Base-by-base conservation (phyloP, 1,140 invertebrate species). In the Drosophila murphyi region DNA sequence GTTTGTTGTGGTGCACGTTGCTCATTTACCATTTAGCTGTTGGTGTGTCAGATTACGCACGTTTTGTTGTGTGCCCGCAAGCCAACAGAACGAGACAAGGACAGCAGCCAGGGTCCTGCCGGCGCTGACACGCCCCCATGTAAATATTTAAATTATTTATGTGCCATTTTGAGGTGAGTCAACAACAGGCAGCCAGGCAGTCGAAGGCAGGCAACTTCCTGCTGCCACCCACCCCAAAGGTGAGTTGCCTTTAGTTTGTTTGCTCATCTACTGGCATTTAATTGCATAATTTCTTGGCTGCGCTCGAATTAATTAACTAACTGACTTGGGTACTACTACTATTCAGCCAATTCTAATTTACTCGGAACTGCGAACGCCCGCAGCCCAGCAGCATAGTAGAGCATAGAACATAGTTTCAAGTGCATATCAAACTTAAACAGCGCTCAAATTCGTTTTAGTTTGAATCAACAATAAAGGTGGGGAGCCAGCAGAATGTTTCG, bases 131-230 rank as follows among this genome's bases (percentile, higher is more conserved):
- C 63, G 55, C 50, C 48, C 47, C 54, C 52, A 72, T 78, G 80
- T 76, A 88, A 89, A 88, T 89, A 85, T 80, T 77, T 74, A 45
- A 80, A 81, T 82, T 89, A 85, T 88, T 88, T 89, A 88, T 88
- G 83, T 85, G 81, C 65, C 78, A 72, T 88, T 89, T 88, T 88
- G 55, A 77, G 77, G 65, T 80, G 47, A 78, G 67, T 70, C 71
- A 85, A 89, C 83, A 89, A 54, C 47, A 77, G 50, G 10, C 37
- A 29, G 10, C 3, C 32, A 3, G n/a, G 20, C 20, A 20, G 20
- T 20, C 20, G 20, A 20, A 20, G 20, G 20, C 20, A 20, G 20
- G 20, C 20, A 20, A 2, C 1, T 1, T 31, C 0, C 63, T 35
- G 5, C 20, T 48, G 31, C 39, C 43, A 37, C 20, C 12, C 32